Percentiles rank a stretch among this genome's conserved stretches.
Conservation (phyloP, 2,797 vertebrate genomes). For the Sebastes dallii region DNA sequence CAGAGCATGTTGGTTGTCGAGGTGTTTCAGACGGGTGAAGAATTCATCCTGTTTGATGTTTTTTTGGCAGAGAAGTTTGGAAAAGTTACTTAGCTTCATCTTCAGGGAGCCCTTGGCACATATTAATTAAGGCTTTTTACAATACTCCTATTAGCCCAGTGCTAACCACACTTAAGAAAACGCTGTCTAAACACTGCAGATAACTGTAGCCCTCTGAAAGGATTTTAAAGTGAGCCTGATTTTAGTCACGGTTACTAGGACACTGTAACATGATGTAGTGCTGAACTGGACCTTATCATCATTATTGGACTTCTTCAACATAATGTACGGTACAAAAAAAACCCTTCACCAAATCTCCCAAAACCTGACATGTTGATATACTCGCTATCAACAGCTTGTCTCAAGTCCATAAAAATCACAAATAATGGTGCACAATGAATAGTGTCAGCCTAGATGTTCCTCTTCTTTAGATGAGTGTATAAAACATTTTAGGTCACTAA, state of each 20-base stretch:
- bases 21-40: neutral
- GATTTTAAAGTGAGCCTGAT: neutral
- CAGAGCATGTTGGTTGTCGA: neutral
- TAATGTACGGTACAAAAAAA: neutral
- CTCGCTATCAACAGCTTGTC: neutral
- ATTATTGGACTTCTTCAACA: neutral
- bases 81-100: neutral
- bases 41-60: neutral
- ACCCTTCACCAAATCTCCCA: neutral
- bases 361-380: neutral
- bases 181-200: neutral
- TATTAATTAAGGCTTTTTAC: neutral
- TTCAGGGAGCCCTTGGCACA: neutral
- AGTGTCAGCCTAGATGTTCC: neutral
- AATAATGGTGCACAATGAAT: conserved; percentile 9
- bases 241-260: neutral
- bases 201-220: neutral
- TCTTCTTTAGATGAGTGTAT: neutral
- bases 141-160: neutral
- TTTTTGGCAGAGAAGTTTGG: conserved; percentile 17
- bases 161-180: neutral
- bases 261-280: neutral
- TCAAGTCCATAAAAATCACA: conserved; percentile 1
- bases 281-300: neutral
- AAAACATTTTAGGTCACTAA: neutral